These are phyloP conservation scores for Sapajus apella DNA, from an alignment of 2,113 vertebrate species.

Conservation along the genomic window DNA sequence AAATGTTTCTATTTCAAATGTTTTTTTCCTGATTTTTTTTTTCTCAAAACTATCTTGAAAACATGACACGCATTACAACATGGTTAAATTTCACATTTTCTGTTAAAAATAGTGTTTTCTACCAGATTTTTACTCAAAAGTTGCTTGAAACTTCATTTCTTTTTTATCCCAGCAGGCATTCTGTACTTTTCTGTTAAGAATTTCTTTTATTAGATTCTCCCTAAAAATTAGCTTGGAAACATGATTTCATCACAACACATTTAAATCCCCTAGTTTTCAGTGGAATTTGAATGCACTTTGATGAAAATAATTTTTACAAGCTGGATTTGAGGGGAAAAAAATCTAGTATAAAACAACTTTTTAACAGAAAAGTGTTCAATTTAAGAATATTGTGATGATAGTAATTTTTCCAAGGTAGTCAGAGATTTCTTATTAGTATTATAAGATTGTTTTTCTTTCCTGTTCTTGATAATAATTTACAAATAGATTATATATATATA, in stretches of 20 bases:
- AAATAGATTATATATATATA: background rate
- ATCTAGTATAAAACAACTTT: background rate
- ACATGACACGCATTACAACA: background rate
- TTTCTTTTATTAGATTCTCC: slow-evolving; percentile 41
- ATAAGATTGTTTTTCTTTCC: background rate
- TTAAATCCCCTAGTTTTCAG: background rate
- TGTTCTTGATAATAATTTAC: slow-evolving; percentile 9
- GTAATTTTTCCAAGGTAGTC: background rate
- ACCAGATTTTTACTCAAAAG: slow-evolving; percentile 28
- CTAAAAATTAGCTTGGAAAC: slow-evolving; percentile 32
- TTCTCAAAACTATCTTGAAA: slow-evolving; percentile 19
- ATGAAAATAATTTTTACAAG: background rate
- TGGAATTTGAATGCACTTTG: slow-evolving; percentile 14
- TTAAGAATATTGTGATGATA: background rate
- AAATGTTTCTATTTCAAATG: slow-evolving; percentile 8
- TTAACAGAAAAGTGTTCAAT: background rate
- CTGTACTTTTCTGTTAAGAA: slow-evolving; percentile 1
- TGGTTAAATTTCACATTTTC: background rate
- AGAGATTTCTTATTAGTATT: background rate
- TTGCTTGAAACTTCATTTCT: slow-evolving; percentile 20
- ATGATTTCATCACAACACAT: background rate
- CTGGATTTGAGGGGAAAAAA: background rate
- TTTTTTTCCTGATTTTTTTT: background rate
- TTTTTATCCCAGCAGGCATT: slow-evolving; percentile 36
- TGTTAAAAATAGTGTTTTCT: slow-evolving; percentile 32